Percentiles rank a stretch among this genome's conserved stretches.
Evolutionary conservation across 2,888 invertebrate genomes (phyloP).

Genomic region (Melinopterus prodromus): DNA sequence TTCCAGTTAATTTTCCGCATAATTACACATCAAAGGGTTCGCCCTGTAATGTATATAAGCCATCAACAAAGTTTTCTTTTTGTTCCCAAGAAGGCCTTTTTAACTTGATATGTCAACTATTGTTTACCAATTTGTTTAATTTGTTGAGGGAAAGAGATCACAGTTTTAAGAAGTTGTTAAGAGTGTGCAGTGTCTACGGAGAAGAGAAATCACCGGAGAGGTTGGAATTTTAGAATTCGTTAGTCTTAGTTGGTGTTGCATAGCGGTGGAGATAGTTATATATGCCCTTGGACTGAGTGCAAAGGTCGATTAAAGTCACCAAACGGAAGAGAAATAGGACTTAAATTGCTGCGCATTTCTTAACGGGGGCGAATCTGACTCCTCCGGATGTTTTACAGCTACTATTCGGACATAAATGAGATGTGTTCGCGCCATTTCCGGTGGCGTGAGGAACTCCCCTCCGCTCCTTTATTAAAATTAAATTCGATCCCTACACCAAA

Average conservation of each 20-base stretch:
- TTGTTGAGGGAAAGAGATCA: too few species aligned
- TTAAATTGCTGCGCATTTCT: slow-evolving; percentile 61
- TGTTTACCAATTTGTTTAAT: not conserved
- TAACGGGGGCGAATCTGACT: slow-evolving; percentile 54
- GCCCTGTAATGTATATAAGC: slow-evolving; percentile 16
- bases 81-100: not conserved
- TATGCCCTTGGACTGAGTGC: slow-evolving; percentile 53
- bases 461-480: slow-evolving; percentile 35
- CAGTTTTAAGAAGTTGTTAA: too few species aligned
- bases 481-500: slow-evolving; percentile 26
- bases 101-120: not conserved
- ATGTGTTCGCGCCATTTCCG: slow-evolving; percentile 54
- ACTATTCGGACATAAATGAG: slow-evolving; percentile 53
- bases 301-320: slow-evolving; percentile 61
- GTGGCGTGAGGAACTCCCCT: slow-evolving; percentile 51
- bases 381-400: slow-evolving; percentile 57
- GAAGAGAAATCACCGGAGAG: not conserved
- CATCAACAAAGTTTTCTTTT: slow-evolving; percentile 20
- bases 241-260: slow-evolving; percentile 18
- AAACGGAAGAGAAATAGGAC: slow-evolving; percentile 60
- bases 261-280: slow-evolving; percentile 41
- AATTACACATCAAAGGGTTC: not conserved
- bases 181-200: too few species aligned
- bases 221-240: slow-evolving; percentile 16
- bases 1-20: not conserved